Evolutionary conservation across 1,140 invertebrate species (phyloP).

Genomic region (Archivesica marissinica): DNA sequence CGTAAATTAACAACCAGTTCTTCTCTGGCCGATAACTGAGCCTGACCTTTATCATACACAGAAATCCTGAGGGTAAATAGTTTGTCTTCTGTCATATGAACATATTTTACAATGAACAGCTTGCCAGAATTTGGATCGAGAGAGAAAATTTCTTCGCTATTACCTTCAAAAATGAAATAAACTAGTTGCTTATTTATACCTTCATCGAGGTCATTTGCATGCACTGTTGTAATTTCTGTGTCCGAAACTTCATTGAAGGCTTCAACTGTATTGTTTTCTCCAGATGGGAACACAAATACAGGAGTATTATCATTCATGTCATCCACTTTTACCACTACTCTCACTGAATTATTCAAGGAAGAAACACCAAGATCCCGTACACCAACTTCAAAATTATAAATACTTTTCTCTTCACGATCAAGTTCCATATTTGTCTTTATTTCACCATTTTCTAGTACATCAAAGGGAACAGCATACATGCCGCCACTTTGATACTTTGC

Average conservation of each 20-base stretch:
- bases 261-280: slow-evolving; percentile 30
- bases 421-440: slow-evolving; percentile 57
- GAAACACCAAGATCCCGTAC: slow-evolving; percentile 54
- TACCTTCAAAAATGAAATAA: slow-evolving; percentile 70
- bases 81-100: slow-evolving; percentile 55
- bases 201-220: slow-evolving; percentile 65
- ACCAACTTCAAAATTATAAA: slow-evolving; percentile 56
- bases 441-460: slow-evolving; percentile 49
- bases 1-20: slow-evolving; percentile 60
- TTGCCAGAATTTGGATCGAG: slow-evolving; percentile 67
- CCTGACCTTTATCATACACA: slow-evolving; percentile 68
- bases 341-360: slow-evolving; percentile 46
- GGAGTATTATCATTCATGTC: slow-evolving; percentile 63
- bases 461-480: slow-evolving; percentile 49
- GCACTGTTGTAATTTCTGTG: slow-evolving; percentile 40
- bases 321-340: slow-evolving; percentile 44
- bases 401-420: slow-evolving; percentile 53
- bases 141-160: slow-evolving; percentile 68
- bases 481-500: slow-evolving; percentile 25
- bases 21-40: slow-evolving; percentile 56
- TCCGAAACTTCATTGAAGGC: slow-evolving; percentile 58
- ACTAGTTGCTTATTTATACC: slow-evolving; percentile 66
- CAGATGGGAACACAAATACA: slow-evolving; percentile 56
- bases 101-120: slow-evolving; percentile 56
- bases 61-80: slow-evolving; percentile 63